phyloP scores from a whole-genome alignment of 2,888 invertebrate genomes.

The Laspeyria flexula region DNA sequence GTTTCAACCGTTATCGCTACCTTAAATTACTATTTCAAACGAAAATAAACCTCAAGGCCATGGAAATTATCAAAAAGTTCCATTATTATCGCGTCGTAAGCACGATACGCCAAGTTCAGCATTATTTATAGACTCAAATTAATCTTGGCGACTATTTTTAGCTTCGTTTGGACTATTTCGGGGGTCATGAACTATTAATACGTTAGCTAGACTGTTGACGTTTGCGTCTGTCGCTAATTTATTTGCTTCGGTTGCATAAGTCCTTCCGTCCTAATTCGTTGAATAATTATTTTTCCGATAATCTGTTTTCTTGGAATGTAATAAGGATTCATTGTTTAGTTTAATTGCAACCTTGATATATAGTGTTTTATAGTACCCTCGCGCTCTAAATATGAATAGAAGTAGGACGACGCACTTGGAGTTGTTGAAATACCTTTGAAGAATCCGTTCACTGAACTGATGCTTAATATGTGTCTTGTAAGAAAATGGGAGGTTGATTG shows the following conservation, averaged over 20 bases:
- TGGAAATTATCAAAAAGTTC: conserved; percentile 21
- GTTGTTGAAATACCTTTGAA: too few relatives aligned
- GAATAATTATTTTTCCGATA: too few relatives aligned
- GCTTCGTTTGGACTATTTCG: conserved; percentile 37
- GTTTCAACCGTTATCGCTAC: background rate
- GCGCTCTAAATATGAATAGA: too few relatives aligned
- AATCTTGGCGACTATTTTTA: conserved; percentile 36
- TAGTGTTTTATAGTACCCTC: too few relatives aligned
- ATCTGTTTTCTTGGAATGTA: too few relatives aligned
- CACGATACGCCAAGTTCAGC: conserved; percentile 33
- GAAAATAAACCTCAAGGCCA: conserved; percentile 28
- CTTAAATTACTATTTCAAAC: background rate
- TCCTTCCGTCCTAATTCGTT: too few relatives aligned
- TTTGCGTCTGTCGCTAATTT: background rate
- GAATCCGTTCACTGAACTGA: too few relatives aligned
- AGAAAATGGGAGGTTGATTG: too few relatives aligned
- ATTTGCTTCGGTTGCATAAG: background rate
- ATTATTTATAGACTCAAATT: conserved; percentile 40
- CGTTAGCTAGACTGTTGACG: conserved; percentile 6
- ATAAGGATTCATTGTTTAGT: too few relatives aligned
- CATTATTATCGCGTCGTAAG: conserved; percentile 10
- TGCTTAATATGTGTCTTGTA: too few relatives aligned
- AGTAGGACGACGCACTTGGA: too few relatives aligned
- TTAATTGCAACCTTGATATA: too few relatives aligned
- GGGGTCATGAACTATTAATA: conserved; percentile 24